Percentiles rank a stretch among this genome's conserved stretches.
Conservation (phyloP, 2,797 vertebrate species). For the Cuculus canorus region DNA sequence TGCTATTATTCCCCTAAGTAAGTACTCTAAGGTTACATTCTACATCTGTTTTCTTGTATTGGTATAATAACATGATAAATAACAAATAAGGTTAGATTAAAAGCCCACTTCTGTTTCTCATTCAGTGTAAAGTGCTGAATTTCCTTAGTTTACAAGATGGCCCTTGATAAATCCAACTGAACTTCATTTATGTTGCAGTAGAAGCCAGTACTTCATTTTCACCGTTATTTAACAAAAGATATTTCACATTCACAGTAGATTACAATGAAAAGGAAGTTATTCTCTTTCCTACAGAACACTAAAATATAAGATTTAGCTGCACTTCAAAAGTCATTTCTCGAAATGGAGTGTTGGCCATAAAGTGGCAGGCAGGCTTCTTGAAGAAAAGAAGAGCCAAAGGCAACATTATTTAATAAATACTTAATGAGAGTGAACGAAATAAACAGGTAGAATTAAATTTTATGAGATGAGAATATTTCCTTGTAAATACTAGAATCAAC, state of each 20-base stretch:
- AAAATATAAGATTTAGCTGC: constrained; percentile 5
- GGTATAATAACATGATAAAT: background rate
- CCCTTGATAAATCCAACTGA: constrained; percentile 5
- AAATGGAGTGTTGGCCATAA: constrained; percentile 30
- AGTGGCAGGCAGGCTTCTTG: constrained; percentile 42
- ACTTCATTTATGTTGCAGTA: constrained; percentile 37
- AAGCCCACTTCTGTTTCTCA: constrained; percentile 56
- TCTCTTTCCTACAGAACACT: constrained; percentile 23
- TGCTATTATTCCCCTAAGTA: background rate
- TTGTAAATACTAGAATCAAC: background rate
- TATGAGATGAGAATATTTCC: constrained; percentile 55
- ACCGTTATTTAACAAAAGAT: constrained; percentile 29
- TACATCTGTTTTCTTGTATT: background rate
- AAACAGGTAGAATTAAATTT: constrained; percentile 25
- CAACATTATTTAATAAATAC: constrained; percentile 63
- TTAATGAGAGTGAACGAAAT: background rate
- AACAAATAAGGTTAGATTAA: constrained; percentile 40
- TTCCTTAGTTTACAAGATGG: constrained; percentile 43
- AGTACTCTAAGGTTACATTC: background rate
- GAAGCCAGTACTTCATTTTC: constrained; percentile 45
- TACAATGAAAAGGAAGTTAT: constrained; percentile 24
- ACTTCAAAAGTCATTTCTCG: constrained; percentile 25
- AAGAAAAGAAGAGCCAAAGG: constrained; percentile 38
- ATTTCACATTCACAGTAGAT: constrained; percentile 66
- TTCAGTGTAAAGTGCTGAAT: constrained; percentile 70